These are phyloP conservation scores for Synchiropus splendidus DNA, from an alignment of 2,113 vertebrate genomes.

Conservation along the genomic window DNA sequence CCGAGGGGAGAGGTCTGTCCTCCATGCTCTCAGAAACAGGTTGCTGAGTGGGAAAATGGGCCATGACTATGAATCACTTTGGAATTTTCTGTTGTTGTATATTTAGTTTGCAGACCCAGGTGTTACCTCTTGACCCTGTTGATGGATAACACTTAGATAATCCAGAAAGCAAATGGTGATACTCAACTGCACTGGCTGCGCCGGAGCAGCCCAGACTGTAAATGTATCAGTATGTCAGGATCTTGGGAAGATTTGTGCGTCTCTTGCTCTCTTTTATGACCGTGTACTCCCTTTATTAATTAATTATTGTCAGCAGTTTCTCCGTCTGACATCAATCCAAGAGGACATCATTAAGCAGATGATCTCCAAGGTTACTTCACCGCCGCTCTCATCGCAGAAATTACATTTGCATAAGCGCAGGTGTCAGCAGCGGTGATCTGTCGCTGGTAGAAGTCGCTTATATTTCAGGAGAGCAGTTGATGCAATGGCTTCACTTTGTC, in stretches of 20 bases:
- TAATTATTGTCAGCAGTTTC: not conserved
- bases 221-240: not conserved
- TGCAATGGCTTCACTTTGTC: too few species aligned
- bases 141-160: too few species aligned
- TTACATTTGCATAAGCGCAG: not conserved
- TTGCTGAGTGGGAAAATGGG: slow-evolving; percentile 35
- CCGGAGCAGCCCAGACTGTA: not conserved
- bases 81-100: slow-evolving; percentile 33
- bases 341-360: not conserved
- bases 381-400: not conserved
- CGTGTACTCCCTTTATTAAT: not conserved
- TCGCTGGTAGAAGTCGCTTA: too few species aligned
- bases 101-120: slow-evolving; percentile 36
- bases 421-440: not conserved
- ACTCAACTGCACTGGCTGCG: too few species aligned
- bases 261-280: not conserved
- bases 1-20: too few species aligned
- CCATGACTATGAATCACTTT: slow-evolving; percentile 44
- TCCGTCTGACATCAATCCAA: not conserved
- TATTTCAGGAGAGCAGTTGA: too few species aligned
- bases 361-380: slow-evolving; percentile 1
- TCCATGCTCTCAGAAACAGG: slow-evolving; percentile 35
- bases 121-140: slow-evolving; percentile 38
- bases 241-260: not conserved
- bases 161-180: too few species aligned